A percentile compares a stretch with the other conserved stretches of the same genome.
These are phyloP conservation scores for Himalopsyche japonica DNA, from an alignment of 2,888 invertebrate species.

Conservation along the genomic window DNA sequence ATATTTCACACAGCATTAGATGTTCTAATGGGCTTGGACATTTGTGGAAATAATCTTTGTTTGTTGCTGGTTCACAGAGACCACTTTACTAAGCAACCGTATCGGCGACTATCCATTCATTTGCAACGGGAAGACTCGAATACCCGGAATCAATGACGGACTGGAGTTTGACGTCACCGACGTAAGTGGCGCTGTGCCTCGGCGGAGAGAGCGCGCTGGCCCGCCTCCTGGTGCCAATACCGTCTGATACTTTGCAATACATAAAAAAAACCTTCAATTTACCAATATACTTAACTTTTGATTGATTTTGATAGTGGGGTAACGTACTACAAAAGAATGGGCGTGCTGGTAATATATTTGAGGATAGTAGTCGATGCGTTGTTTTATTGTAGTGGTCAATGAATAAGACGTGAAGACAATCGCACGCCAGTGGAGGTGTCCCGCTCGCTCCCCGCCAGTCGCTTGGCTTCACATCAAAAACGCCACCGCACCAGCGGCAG, in stretches of 20 bases:
- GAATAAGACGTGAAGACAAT: not conserved
- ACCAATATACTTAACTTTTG: not conserved
- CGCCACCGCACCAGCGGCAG: slow-evolving; percentile 13
- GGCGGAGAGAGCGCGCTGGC: slow-evolving; percentile 40
- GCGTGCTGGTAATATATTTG: not conserved
- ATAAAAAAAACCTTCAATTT: not conserved
- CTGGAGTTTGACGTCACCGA: slow-evolving; percentile 85
- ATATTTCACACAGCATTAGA: too few species aligned
- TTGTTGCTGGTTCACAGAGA: slow-evolving; percentile 63
- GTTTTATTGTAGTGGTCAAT: not conserved
- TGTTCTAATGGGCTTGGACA: too few species aligned
- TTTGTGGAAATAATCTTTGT: not conserved
- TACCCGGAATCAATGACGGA: slow-evolving; percentile 93
- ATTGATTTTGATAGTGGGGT: too few species aligned
- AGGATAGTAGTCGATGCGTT: slow-evolving; percentile 23
- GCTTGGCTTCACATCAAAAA: slow-evolving; percentile 16
- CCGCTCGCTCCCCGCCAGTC: slow-evolving; percentile 35
- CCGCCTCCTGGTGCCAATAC: slow-evolving; percentile 12
- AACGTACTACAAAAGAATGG: not conserved
- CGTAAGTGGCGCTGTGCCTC: slow-evolving; percentile 67
- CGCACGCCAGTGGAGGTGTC: slow-evolving; percentile 31
- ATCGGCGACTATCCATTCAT: slow-evolving; percentile 88
- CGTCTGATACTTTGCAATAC: not conserved
- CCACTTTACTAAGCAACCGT: slow-evolving; percentile 80
- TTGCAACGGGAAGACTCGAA: slow-evolving; percentile 92